Evolutionary conservation across 92 coral and sea anemone genomes (phyloP), one percentile per base, ranked within the genome.

Genomic region (Bergia sp.): DNA sequence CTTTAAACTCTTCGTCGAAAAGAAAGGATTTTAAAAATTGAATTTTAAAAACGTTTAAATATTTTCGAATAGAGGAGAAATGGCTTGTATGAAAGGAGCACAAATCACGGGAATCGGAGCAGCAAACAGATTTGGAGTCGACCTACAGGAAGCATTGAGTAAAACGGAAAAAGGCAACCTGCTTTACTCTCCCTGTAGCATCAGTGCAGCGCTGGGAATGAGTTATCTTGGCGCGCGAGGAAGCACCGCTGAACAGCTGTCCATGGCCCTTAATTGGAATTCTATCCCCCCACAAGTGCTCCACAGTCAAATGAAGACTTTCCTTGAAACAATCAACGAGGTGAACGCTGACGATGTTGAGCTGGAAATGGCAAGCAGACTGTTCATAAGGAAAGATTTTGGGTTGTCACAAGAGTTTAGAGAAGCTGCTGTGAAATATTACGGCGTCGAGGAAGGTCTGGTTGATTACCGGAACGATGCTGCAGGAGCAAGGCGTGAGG

Each of bases 381-480:
- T 84, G 79, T 71, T 84, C 44, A 84, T 84, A 71, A 53, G 87
- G 23, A 71, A 71, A 84, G 87, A 84, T 71, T 84, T 71, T 29
- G 87, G 87, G 10, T 55, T 84, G 41, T 84, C 87, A 3, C 87
- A 84, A 73, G 66, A 74, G 64, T 84, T 84, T 71, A 84, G 87
- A 37, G 87, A 84, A 15, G 87, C 79, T 23, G 79, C 65, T 43
- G 87, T 84, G 6, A 84, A 84, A 39, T 84, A 84, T 71, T 84
- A 84, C 53, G 87, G 87, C 16, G 79, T 69, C 21, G 87, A 84
- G 42, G 87, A 84, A 44, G 78, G 87, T 0, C 47, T 84, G 37
- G 29, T 84, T 2, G 87, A 84, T 53, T 84, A 84, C n/a, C 69
- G 67, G 44, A 64, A 84, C 67, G 87, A 84, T 37, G 79, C 75